Conservation (phyloP, 2,888 invertebrate species). For the Lasius fuliginosus region DNA sequence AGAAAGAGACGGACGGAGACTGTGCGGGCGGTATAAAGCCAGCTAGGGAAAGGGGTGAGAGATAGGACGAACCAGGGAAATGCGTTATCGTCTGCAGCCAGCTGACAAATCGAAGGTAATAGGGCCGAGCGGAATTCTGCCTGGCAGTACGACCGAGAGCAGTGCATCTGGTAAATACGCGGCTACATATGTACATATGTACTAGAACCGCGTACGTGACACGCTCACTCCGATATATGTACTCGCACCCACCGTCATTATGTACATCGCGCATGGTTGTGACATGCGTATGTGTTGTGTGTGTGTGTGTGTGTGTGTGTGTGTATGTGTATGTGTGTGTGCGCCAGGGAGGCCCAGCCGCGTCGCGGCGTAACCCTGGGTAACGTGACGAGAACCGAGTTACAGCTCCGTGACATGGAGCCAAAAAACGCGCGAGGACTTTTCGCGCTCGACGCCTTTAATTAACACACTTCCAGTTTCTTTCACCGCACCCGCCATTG, state of each 20-base stretch:
- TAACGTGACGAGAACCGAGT: constrained; percentile 65
- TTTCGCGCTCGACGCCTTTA: constrained; percentile 62
- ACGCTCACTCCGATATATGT: constrained; percentile 63
- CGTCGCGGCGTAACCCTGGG: constrained; percentile 56
- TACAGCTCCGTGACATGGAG: constrained; percentile 51
- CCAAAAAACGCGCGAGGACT: constrained; percentile 54
- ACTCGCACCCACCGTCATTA: constrained; percentile 61
- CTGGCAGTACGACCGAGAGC: constrained; percentile 77
- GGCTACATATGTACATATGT: constrained; percentile 71
- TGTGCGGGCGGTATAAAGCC: constrained; percentile 64
- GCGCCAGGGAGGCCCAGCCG: constrained; percentile 19
- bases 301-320: background rate
- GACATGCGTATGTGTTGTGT: background rate
- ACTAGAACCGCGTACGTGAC: constrained; percentile 63
- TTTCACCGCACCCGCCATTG: background rate
- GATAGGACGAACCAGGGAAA: constrained; percentile 78
- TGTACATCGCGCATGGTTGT: constrained; percentile 64
- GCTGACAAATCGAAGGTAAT: constrained; percentile 84
- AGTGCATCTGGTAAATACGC: constrained; percentile 76
- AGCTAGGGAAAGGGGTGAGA: constrained; percentile 67
- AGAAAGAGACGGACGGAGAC: constrained; percentile 62
- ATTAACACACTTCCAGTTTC: constrained; percentile 50
- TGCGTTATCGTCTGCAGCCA: constrained; percentile 83
- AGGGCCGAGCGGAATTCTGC: constrained; percentile 82
- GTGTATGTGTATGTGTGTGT: constrained; percentile 36